These are phyloP conservation scores for Bellardia bayeri DNA, from an alignment of 2,888 invertebrate species.

Conservation along the genomic window DNA sequence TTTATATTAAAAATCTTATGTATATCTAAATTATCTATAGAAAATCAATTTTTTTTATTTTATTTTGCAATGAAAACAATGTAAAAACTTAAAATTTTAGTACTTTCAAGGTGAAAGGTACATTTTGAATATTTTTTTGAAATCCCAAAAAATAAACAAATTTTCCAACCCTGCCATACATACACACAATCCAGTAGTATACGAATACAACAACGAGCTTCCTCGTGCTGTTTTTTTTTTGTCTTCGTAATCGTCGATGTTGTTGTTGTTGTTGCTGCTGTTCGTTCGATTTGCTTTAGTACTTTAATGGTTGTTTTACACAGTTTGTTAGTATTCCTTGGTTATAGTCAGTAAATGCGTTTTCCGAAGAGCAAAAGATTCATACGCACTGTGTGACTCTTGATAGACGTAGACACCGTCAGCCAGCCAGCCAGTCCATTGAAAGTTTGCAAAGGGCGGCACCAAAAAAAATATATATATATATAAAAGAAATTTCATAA, in stretches of 20 bases:
- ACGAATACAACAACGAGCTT: conserved; percentile 27
- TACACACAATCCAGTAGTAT: not conserved
- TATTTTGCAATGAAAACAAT: too few relatives aligned
- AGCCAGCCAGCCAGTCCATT: conserved; percentile 39
- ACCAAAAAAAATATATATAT: conserved; percentile 51
- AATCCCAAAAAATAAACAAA: too few relatives aligned
- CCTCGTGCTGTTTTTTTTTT: conserved; percentile 16
- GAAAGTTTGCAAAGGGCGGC: conserved; percentile 71
- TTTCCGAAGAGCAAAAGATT: conserved; percentile 67
- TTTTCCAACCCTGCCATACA: conserved; percentile 28
- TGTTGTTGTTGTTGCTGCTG: conserved; percentile 29
- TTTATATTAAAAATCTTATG: too few relatives aligned
- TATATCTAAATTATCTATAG: too few relatives aligned
- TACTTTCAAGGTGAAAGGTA: not conserved
- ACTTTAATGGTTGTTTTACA: conserved; percentile 25
- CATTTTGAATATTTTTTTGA: not conserved
- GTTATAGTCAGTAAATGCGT: conserved; percentile 63
- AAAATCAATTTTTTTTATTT: too few relatives aligned
- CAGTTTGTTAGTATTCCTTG: conserved; percentile 56
- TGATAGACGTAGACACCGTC: conserved; percentile 51
- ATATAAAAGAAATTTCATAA: not conserved
- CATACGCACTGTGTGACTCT: conserved; percentile 72
- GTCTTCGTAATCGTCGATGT: conserved; percentile 26
- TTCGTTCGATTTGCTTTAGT: conserved; percentile 6
- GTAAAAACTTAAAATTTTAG: not conserved